Percentiles rank a stretch among this genome's conserved stretches.
These are phyloP conservation scores for Formicarius rufipectus DNA, from an alignment of 2,113 vertebrate species.

Conservation along the genomic window DNA sequence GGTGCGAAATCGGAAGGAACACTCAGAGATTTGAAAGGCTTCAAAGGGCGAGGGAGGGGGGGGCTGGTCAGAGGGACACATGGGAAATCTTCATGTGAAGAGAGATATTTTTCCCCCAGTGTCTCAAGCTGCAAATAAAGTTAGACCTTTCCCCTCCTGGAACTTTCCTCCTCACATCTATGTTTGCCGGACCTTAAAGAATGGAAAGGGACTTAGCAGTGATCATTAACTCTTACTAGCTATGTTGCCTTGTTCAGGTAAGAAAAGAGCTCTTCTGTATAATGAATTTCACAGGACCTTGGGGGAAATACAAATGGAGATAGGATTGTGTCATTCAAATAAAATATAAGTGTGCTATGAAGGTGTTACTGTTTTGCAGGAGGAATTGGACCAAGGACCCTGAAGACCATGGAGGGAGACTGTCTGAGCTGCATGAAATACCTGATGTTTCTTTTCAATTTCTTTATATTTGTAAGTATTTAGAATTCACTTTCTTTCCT, in stretches of 20 bases:
- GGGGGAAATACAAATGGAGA: not conserved
- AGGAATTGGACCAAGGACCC: conserved; percentile 72
- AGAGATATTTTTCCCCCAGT: not conserved
- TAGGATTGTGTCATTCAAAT: not conserved
- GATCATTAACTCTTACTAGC: not conserved
- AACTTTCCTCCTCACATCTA: not conserved
- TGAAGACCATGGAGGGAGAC: conserved; percentile 88
- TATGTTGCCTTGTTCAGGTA: not conserved
- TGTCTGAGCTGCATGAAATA: conserved; percentile 94
- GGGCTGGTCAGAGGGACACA: no score
- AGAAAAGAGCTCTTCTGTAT: not conserved
- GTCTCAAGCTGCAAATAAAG: not conserved
- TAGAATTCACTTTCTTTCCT: not conserved
- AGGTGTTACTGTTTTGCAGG: conserved; percentile 71
- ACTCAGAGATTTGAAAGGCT: not conserved
- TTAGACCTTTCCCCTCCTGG: not conserved
- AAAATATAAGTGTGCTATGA: not conserved
- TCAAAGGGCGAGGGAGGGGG: not conserved
- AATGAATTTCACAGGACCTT: not conserved
- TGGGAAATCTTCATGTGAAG: not conserved
- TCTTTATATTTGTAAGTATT: conserved; percentile 95
- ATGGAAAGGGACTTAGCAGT: not conserved
- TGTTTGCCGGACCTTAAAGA: not conserved
- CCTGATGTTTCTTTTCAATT: conserved; percentile 95
- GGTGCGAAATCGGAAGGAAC: not conserved